phyloP scores from a whole-genome alignment of 2,888 invertebrate species.

The Rhorus exstirpatorius region DNA sequence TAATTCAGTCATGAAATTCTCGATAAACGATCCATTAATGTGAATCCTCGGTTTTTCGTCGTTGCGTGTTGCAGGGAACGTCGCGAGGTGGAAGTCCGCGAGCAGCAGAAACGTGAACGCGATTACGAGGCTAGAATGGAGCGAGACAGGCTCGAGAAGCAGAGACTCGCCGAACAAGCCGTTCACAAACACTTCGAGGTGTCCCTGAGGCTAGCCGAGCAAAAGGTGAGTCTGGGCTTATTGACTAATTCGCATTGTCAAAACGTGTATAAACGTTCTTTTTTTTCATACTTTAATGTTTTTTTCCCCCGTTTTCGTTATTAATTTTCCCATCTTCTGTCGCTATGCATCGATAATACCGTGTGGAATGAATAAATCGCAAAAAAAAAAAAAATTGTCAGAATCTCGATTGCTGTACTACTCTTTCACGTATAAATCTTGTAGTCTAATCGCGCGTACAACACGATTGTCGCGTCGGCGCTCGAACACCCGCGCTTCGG shows the following conservation, averaged over 20 bases:
- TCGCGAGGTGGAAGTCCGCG: slow-evolving; percentile 90
- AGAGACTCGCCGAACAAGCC: slow-evolving; percentile 88
- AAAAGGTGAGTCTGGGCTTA: slow-evolving; percentile 89
- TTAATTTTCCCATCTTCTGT: no score
- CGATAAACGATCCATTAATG: not conserved
- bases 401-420: no score
- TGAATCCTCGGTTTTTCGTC: not conserved
- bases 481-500: no score
- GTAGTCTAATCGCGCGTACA: no score
- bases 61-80: slow-evolving; percentile 87
- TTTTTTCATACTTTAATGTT: not conserved
- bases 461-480: no score
- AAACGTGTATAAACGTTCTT: not conserved
- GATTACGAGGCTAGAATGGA: slow-evolving; percentile 85
- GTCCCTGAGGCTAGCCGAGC: slow-evolving; percentile 92
- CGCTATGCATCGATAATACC: no score
- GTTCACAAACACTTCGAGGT: slow-evolving; percentile 96
- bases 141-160: slow-evolving; percentile 88
- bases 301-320: not conserved
- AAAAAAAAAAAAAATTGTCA: no score
- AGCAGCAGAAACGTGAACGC: slow-evolving; percentile 89
- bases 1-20: not conserved
- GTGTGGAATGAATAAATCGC: no score
- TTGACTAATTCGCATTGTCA: slow-evolving; percentile 51
- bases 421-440: no score